These are phyloP conservation scores for Gambusia holbrooki DNA, from an alignment of 2,113 vertebrate genomes.

Conservation along the genomic window DNA sequence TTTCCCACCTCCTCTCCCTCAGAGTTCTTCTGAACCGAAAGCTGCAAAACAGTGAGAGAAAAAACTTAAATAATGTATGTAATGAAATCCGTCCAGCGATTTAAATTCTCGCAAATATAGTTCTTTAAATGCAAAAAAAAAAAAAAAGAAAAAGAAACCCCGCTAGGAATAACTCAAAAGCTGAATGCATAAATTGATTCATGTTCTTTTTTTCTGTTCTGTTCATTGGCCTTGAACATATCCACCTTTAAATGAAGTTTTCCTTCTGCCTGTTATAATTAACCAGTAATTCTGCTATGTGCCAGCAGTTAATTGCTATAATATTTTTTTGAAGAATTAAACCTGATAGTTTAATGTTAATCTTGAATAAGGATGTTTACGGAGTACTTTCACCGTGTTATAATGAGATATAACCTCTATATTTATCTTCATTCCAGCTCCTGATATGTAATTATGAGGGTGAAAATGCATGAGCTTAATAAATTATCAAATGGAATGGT, in stretches of 20 bases:
- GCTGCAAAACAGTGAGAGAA: slow-evolving; percentile 41
- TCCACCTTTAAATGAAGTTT: background rate
- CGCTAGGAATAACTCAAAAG: background rate
- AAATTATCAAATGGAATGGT: background rate
- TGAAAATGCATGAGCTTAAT: background rate
- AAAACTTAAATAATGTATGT: background rate
- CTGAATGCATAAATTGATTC: background rate
- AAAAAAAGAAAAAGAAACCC: too few relatives aligned
- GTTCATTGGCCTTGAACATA: slow-evolving; percentile 13
- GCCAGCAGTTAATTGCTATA: background rate
- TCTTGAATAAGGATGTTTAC: background rate
- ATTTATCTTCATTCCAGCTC: background rate
- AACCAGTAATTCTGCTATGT: background rate
- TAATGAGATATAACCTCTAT: background rate
- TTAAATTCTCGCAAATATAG: background rate
- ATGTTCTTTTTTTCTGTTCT: background rate
- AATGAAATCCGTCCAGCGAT: background rate
- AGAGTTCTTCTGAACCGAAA: slow-evolving; percentile 70
- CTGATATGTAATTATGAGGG: background rate
- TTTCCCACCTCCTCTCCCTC: slow-evolving; percentile 9
- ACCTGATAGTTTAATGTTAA: background rate
- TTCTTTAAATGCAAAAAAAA: background rate
- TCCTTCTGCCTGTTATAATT: background rate
- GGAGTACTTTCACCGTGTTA: background rate
- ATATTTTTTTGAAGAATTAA: background rate